Percentiles rank a stretch among this genome's conserved stretches.
phyloP scores from a whole-genome alignment of 2,888 invertebrate genomes.

The Drosophila emarginata region DNA sequence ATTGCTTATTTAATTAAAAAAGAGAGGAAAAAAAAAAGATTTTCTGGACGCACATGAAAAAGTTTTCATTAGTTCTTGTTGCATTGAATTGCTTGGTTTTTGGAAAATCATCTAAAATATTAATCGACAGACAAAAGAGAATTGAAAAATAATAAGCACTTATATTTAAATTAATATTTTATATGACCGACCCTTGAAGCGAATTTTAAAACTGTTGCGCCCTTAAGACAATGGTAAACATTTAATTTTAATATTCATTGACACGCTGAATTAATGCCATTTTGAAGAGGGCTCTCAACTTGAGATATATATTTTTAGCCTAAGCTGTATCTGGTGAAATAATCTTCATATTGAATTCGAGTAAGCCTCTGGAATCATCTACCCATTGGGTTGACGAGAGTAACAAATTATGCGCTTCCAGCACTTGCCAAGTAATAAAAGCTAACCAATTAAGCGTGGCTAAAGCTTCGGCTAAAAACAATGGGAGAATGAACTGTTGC shows the following conservation, averaged over 20 bases:
- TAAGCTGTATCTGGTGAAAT: slow-evolving; percentile 3
- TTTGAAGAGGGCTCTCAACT: not conserved
- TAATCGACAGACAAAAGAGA: not conserved
- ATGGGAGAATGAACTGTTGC: slow-evolving; percentile 40
- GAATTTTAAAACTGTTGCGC: not conserved
- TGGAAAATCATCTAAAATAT: not conserved
- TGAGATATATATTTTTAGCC: not conserved
- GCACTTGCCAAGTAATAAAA: slow-evolving; percentile 75
- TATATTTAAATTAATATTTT: not conserved
- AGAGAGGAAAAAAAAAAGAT: slow-evolving; percentile 46
- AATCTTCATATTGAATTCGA: slow-evolving; percentile 37
- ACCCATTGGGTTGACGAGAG: slow-evolving; percentile 44
- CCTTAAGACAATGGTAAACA: not conserved
- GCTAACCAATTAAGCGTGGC: slow-evolving; percentile 77
- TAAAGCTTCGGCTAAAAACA: slow-evolving; percentile 59
- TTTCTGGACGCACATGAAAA: slow-evolving; percentile 44
- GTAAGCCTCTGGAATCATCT: slow-evolving; percentile 22
- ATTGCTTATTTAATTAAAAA: slow-evolving; percentile 75
- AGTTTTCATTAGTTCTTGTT: slow-evolving; percentile 13
- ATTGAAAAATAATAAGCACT: not conserved
- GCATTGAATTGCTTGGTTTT: not conserved
- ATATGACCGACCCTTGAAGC: not conserved
- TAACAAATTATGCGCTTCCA: slow-evolving; percentile 62
- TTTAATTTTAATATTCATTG: slow-evolving; percentile 5
- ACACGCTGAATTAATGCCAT: not conserved